These are phyloP conservation scores for Perca fluviatilis DNA, from an alignment of 2,113 vertebrate genomes.

Conservation along the genomic window DNA sequence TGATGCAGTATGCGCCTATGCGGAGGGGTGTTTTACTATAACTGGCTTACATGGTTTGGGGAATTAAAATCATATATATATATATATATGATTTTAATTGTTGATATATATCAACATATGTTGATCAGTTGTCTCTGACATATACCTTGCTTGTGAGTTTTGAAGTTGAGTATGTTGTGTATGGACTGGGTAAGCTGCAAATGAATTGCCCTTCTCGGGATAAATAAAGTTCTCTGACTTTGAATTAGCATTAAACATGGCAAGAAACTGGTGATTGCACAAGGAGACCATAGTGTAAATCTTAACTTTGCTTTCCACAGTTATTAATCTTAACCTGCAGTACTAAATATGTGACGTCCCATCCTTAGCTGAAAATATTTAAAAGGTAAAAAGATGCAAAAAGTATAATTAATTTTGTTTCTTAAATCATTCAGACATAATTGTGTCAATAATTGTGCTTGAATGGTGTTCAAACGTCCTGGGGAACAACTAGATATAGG, in stretches of 20 bases:
- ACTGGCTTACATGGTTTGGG: not conserved
- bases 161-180: not conserved
- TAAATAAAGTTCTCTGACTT: not conserved
- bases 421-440: not conserved
- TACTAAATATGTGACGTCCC: not conserved
- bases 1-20: slow-evolving; percentile 36
- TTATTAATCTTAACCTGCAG: not conserved
- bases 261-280: too few relatives aligned
- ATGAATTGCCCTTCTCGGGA: not conserved
- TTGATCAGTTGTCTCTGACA: not conserved
- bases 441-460: not conserved
- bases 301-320: not conserved
- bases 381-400: not conserved
- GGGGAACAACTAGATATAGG: not conserved
- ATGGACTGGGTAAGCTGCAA: not conserved
- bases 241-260: too few relatives aligned
- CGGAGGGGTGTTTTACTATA: not conserved
- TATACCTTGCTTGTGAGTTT: not conserved
- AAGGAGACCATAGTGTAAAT: not conserved
- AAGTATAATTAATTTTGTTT: not conserved
- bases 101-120: not conserved
- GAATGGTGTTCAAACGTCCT: not conserved
- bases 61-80: not conserved
- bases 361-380: not conserved
- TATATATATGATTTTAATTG: too few relatives aligned